A percentile compares a stretch with the other conserved stretches of the same genome.
Conservation (phyloP, 2,888 invertebrate species). For the Tromatobia lineatoria region DNA sequence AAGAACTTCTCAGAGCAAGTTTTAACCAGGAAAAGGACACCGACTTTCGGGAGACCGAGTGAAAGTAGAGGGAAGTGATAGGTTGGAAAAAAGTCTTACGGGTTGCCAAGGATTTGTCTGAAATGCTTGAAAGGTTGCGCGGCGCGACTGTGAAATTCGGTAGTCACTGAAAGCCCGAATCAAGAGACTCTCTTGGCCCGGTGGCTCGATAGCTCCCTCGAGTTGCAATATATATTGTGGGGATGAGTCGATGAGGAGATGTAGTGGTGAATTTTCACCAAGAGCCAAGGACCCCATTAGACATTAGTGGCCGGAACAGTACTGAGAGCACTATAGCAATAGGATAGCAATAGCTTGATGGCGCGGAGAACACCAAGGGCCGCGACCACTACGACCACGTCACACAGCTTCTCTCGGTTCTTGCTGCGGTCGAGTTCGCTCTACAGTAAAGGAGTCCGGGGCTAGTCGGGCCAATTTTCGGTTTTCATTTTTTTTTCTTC, state of each 20-base stretch:
- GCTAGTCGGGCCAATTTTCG: too few species aligned
- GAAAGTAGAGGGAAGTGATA: slow-evolving; percentile 29
- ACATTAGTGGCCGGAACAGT: slow-evolving; percentile 72
- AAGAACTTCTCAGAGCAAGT: neutral
- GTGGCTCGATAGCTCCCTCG: slow-evolving; percentile 20
- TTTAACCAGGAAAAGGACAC: neutral
- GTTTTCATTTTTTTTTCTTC: too few species aligned
- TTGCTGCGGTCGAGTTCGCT: slow-evolving; percentile 34
- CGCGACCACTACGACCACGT: slow-evolving; percentile 45
- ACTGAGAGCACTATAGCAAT: slow-evolving; percentile 66
- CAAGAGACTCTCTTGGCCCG: slow-evolving; percentile 69
- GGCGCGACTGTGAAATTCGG: slow-evolving; percentile 27
- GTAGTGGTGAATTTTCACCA: slow-evolving; percentile 56
- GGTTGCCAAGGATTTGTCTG: slow-evolving; percentile 36
- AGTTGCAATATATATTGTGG: slow-evolving; percentile 24
- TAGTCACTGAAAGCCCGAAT: slow-evolving; percentile 57
- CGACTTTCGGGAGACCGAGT: slow-evolving; percentile 2
- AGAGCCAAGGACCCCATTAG: slow-evolving; percentile 77
- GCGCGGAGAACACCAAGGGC: slow-evolving; percentile 31
- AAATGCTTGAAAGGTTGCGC: slow-evolving; percentile 47
- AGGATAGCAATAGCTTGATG: slow-evolving; percentile 54
- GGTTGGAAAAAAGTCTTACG: slow-evolving; percentile 3
- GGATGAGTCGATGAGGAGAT: slow-evolving; percentile 24
- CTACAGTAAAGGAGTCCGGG: neutral
- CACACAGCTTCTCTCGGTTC: slow-evolving; percentile 38